Conservation (phyloP, 2,797 vertebrate genomes). For the Mus minutoides region DNA sequence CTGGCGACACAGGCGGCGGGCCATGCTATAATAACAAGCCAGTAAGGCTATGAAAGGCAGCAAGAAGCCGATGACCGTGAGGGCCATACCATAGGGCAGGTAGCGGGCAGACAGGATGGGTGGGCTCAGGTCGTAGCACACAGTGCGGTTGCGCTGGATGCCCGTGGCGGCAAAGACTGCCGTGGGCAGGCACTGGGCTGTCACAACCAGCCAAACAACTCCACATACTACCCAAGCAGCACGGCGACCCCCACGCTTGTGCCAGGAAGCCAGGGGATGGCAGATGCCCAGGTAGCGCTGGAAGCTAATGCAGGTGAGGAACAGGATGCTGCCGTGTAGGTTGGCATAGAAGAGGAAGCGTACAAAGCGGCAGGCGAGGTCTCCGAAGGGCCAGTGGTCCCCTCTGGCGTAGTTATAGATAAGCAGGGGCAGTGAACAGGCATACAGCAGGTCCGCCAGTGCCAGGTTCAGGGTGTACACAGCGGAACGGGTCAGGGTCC, state of each 20-base stretch:
- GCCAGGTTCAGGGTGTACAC: conserved; percentile 98
- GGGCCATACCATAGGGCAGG: conserved; percentile 95
- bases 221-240: conserved; percentile 92
- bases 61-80: conserved; percentile 94
- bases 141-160: conserved; percentile 94
- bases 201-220: conserved; percentile 91
- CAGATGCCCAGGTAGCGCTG: conserved; percentile 98
- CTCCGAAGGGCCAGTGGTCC: conserved; percentile 98
- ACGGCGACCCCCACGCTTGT: conserved; percentile 91
- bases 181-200: conserved; percentile 92
- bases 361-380: conserved; percentile 93
- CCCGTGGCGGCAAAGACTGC: conserved; percentile 94
- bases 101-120: conserved; percentile 89
- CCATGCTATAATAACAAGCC: conserved; percentile 94
- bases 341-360: conserved; percentile 99
- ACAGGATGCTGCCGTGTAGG: conserved; percentile 95
- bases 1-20: conserved; percentile 91
- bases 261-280: conserved; percentile 93
- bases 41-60: conserved; percentile 93
- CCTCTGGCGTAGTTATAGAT: conserved; percentile 96
- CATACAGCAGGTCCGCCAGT: conserved; percentile 94
- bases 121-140: conserved; percentile 95
- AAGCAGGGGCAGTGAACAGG: conserved; percentile 95
- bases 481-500: conserved; percentile 90
- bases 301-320: conserved; percentile 98